phyloP scores from a whole-genome alignment of 2,888 invertebrate genomes.

The Perithous albicinctus region DNA sequence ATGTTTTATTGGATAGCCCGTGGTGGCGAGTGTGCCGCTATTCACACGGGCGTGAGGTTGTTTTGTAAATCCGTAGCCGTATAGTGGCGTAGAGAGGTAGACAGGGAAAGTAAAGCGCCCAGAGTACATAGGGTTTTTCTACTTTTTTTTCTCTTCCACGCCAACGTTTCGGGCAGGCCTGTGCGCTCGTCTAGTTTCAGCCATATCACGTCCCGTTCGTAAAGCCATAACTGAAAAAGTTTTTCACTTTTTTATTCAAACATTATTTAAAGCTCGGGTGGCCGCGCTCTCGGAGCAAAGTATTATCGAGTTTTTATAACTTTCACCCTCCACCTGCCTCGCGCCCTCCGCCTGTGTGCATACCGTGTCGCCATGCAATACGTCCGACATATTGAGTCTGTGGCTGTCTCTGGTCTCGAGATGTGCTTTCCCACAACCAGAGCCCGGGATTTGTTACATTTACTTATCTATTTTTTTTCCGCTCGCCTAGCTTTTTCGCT shows the following conservation, averaged over 20 bases:
- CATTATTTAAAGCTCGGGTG: slow-evolving; percentile 70
- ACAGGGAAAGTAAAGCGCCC: slow-evolving; percentile 36
- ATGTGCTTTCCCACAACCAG: background rate
- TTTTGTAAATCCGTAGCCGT: slow-evolving; percentile 49
- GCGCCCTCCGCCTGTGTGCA: slow-evolving; percentile 2
- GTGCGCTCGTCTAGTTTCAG: slow-evolving; percentile 23
- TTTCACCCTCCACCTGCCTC: slow-evolving; percentile 43
- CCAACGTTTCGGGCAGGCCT: background rate
- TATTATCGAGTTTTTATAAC: slow-evolving; percentile 68
- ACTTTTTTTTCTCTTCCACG: slow-evolving; percentile 9
- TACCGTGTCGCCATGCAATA: slow-evolving; percentile 25
- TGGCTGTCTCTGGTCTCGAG: slow-evolving; percentile 2
- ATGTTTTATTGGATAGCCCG: slow-evolving; percentile 50
- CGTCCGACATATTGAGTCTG: slow-evolving; percentile 47
- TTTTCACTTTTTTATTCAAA: slow-evolving; percentile 73
- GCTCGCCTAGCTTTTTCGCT: background rate
- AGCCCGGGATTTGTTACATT: background rate
- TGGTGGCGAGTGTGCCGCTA: background rate
- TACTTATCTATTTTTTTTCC: slow-evolving; percentile 1
- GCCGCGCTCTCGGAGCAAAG: slow-evolving; percentile 52
- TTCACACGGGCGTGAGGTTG: background rate
- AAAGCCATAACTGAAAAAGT: slow-evolving; percentile 68
- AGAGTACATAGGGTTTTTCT: slow-evolving; percentile 50
- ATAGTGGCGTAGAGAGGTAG: background rate
- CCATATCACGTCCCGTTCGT: slow-evolving; percentile 59